Evolutionary conservation across 2,797 vertebrate species (phyloP), one percentile per base, ranked within the genome.

Genomic region (Serranus cabrilla): DNA sequence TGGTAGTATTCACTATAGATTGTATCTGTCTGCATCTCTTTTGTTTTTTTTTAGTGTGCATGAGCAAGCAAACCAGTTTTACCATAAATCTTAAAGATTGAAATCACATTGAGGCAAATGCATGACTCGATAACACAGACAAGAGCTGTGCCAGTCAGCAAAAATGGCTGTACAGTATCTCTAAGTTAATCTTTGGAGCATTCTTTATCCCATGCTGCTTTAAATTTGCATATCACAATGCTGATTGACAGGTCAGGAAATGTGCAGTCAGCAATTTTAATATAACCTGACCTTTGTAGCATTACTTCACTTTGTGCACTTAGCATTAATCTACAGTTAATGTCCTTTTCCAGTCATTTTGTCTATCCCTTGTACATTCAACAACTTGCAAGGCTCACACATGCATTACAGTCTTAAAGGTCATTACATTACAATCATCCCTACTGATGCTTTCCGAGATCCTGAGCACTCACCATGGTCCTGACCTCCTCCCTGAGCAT

Each of bases 401-500:
- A 62, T 20, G 20, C n/a, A 18, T 39, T 37, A 45, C 10, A 42
- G 21, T 40, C 34, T 25, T 64, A 3, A 3, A 3, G 6, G 27
- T 27, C 27, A 27, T 27, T 27, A 27, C 8, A 31, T 60, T 34
- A 49, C 4, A 40, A 47, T 46, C 11, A 18, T 40, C 14, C 0
- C 49, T 54, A 16, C 11, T 62, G 27, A 83, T 58, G 11, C 4
- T 23, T 39, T 52, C 6, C 59, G 4, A 72, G 20, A 37, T 46
- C 8, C 0, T 0, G 1, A 50, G 27, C n/a, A 72, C 92, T 93
- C 80, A 95, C 94, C 94, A 93, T 90, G 39, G 7, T 81, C 76
- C 81, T 88, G 64, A 97, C 91, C 75, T 96, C 93, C 18, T 82
- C 85, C 69, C 57, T 93, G 86, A 96, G 76, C 18, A 39, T 62